Conservation (phyloP, 2,888 invertebrate genomes). For the Hyppa rectilinea region DNA sequence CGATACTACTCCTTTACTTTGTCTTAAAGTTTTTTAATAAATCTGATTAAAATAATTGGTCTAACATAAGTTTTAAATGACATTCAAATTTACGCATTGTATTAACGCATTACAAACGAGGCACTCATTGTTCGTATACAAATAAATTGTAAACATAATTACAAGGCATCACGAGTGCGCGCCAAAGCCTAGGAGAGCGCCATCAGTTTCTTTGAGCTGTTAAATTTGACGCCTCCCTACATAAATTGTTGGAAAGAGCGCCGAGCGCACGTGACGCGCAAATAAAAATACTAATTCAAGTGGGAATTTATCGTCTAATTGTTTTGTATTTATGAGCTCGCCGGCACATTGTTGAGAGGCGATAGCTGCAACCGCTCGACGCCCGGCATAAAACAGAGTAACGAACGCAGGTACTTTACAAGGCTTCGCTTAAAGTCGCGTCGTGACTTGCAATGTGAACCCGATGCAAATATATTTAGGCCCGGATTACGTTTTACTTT, state of each 20-base stretch:
- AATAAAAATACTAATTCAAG: slow-evolving; percentile 87
- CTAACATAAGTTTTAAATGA: slow-evolving; percentile 18
- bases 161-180: slow-evolving; percentile 80
- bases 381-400: slow-evolving; percentile 80
- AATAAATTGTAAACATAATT: slow-evolving; percentile 85
- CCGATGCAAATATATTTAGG: slow-evolving; percentile 71
- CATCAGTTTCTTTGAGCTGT: slow-evolving; percentile 85
- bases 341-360: slow-evolving; percentile 81
- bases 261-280: slow-evolving; percentile 86
- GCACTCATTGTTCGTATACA: slow-evolving; percentile 74
- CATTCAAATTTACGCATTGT: slow-evolving; percentile 31
- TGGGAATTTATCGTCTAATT: slow-evolving; percentile 86
- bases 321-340: slow-evolving; percentile 85
- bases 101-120: slow-evolving; percentile 69
- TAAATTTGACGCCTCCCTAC: slow-evolving; percentile 84
- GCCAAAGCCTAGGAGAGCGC: slow-evolving; percentile 78
- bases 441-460: slow-evolving; percentile 78
- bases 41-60: slow-evolving; percentile 19
- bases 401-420: slow-evolving; percentile 71
- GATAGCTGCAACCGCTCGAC: slow-evolving; percentile 75
- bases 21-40: slow-evolving; percentile 42
- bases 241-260: slow-evolving; percentile 82
- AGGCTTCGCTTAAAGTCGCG: slow-evolving; percentile 75
- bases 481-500: slow-evolving; percentile 71
- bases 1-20: slow-evolving; percentile 59